Evolutionary conservation across 2,888 invertebrate genomes (phyloP).

Genomic region (Ephialtes manifestator): DNA sequence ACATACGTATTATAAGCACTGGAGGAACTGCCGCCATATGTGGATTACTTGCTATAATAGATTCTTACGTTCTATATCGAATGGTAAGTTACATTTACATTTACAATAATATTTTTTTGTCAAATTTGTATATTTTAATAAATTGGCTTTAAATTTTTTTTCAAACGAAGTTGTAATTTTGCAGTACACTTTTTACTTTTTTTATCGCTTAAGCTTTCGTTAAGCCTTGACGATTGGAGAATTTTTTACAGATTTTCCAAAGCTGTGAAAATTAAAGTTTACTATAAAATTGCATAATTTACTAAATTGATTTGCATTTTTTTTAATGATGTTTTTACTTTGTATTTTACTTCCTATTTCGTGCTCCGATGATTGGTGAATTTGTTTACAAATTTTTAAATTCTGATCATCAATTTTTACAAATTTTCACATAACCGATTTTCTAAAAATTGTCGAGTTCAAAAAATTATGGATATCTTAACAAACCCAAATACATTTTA

Average conservation of each 20-base stretch:
- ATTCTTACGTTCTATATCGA: slow-evolving; percentile 79
- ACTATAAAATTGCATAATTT: too few species aligned
- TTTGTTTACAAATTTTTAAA: too few species aligned
- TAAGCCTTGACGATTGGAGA: background rate
- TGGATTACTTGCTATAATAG: slow-evolving; percentile 78
- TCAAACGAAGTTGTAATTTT: background rate
- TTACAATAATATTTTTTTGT: background rate
- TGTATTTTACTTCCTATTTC: too few species aligned
- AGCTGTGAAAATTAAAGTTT: too few species aligned
- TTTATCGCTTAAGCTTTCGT: background rate
- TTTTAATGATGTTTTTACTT: too few species aligned
- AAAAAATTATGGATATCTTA: too few species aligned
- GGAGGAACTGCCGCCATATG: slow-evolving; percentile 75
- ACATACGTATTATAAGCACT: slow-evolving; percentile 77
- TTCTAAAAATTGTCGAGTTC: too few species aligned
- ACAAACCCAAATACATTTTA: too few species aligned
- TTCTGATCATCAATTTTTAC: too few species aligned
- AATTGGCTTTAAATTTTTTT: background rate
- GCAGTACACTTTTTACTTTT: background rate
- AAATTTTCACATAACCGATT: too few species aligned
- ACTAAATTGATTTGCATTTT: too few species aligned
- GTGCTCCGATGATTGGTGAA: too few species aligned
- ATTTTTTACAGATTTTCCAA: background rate
- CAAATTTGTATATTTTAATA: background rate
- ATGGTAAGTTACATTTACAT: slow-evolving; percentile 79